Percentiles rank a stretch among this genome's conserved stretches.
Conservation (phyloP, 2,888 invertebrate species). For the Papilio protenor region DNA sequence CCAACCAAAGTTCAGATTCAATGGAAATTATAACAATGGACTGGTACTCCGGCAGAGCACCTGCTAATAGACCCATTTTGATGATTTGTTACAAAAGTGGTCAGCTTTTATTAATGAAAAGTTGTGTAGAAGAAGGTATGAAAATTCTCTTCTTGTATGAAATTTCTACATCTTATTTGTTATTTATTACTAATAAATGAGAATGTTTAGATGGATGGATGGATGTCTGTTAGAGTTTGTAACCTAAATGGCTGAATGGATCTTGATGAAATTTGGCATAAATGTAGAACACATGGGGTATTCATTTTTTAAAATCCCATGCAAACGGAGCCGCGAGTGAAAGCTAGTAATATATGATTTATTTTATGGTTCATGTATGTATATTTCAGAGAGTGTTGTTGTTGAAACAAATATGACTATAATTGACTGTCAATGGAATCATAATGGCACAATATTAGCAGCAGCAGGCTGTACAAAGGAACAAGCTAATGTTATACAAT, state of each 20-base stretch:
- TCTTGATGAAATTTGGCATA: too few relatives aligned
- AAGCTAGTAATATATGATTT: background rate
- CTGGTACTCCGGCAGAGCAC: slow-evolving; percentile 93
- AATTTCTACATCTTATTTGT: too few relatives aligned
- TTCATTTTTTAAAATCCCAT: too few relatives aligned
- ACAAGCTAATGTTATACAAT: slow-evolving; percentile 92
- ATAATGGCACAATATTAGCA: slow-evolving; percentile 94
- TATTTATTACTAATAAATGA: background rate
- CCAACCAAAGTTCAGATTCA: slow-evolving; percentile 85
- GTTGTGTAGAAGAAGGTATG: slow-evolving; percentile 93
- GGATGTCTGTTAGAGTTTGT: too few relatives aligned
- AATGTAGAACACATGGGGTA: too few relatives aligned
- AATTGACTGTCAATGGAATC: slow-evolving; percentile 95
- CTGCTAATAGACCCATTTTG: slow-evolving; percentile 90
- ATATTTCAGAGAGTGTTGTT: slow-evolving; percentile 88
- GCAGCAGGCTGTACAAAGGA: slow-evolving; percentile 88
- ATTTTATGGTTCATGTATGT: background rate
- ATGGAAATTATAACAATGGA: slow-evolving; percentile 90
- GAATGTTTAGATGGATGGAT: too few relatives aligned
- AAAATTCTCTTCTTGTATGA: background rate
- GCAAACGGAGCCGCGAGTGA: too few relatives aligned
- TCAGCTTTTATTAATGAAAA: slow-evolving; percentile 93
- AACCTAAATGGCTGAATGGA: too few relatives aligned
- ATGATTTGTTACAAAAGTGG: slow-evolving; percentile 96
- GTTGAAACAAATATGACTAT: slow-evolving; percentile 93